phyloP scores from a whole-genome alignment of 1,140 invertebrate species.

The Lepidurus couesii region DNA sequence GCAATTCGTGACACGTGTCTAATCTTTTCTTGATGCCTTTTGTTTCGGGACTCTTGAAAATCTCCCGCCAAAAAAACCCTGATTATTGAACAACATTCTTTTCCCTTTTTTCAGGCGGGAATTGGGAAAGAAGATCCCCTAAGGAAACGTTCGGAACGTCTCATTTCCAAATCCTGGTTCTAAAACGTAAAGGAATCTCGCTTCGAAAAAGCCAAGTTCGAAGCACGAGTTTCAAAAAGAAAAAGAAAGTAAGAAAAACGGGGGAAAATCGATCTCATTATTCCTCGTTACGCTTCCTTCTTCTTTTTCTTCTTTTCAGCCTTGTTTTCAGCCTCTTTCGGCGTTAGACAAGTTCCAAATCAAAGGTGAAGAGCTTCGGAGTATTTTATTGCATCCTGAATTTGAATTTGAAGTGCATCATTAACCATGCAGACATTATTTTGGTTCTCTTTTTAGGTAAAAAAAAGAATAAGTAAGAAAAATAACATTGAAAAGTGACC shows the following conservation, averaged over 20 bases:
- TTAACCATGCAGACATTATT: background rate
- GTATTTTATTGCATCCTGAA: background rate
- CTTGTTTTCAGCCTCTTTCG: background rate
- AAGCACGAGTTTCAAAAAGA: background rate
- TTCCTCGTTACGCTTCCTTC: background rate
- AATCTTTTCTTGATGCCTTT: conserved; percentile 4
- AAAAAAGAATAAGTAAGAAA: background rate
- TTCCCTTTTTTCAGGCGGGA: background rate
- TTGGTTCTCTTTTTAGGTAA: background rate
- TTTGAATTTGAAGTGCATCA: conserved; percentile 1
- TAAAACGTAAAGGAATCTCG: background rate
- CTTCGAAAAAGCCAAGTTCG: background rate
- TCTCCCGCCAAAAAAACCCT: background rate
- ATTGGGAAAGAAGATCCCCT: background rate
- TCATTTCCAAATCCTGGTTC: background rate
- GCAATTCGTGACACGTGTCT: conserved; percentile 9
- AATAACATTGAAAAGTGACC: background rate
- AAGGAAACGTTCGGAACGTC: background rate
- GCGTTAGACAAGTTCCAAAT: no score
- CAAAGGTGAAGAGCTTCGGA: no score
- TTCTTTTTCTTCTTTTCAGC: background rate
- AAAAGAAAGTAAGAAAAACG: background rate
- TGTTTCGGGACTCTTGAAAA: background rate
- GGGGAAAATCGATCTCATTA: background rate
- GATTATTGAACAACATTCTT: conserved; percentile 4